Conservation (phyloP, 2,113 vertebrate genomes). For the Chaetodon trifascialis region DNA sequence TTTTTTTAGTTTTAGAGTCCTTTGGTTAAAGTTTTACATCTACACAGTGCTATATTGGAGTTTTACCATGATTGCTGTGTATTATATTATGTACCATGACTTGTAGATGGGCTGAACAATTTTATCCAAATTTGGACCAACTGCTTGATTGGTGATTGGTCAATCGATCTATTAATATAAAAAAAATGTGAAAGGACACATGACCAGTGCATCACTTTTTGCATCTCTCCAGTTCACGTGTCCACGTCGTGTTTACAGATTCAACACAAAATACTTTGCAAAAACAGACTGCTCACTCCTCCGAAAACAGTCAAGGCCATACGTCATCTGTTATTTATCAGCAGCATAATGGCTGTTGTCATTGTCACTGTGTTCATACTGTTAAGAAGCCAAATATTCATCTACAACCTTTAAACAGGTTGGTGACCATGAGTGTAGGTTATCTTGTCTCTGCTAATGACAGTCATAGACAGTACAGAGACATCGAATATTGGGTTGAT, state of each 20-base stretch:
- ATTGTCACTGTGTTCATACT: constrained; percentile 1
- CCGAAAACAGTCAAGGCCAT: constrained; percentile 58
- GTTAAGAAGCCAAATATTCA: constrained; percentile 21
- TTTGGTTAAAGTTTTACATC: neutral
- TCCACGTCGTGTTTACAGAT: constrained; percentile 21
- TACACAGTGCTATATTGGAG: neutral
- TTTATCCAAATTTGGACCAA: neutral
- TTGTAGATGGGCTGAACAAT: neutral
- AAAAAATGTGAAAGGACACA: neutral
- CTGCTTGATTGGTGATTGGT: neutral
- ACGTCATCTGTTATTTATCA: constrained; percentile 28
- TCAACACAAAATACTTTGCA: constrained; percentile 17
- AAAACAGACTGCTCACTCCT: constrained; percentile 9
- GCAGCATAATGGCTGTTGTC: constrained; percentile 37
- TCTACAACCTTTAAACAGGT: constrained; percentile 38
- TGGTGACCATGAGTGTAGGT: constrained; percentile 29
- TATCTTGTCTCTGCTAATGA: constrained; percentile 30
- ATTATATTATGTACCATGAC: neutral
- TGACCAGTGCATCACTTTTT: neutral
- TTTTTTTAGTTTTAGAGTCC: neutral
- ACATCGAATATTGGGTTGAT: constrained; percentile 12
- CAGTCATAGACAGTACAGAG: constrained; percentile 19
- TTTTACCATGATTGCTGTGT: constrained; percentile 1
- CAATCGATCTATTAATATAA: neutral
- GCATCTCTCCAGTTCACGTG: constrained; percentile 19